Percentiles rank a stretch among this genome's conserved stretches.
These are phyloP conservation scores for Heliconius himera DNA, from an alignment of 1,140 invertebrate genomes.

Conservation along the genomic window DNA sequence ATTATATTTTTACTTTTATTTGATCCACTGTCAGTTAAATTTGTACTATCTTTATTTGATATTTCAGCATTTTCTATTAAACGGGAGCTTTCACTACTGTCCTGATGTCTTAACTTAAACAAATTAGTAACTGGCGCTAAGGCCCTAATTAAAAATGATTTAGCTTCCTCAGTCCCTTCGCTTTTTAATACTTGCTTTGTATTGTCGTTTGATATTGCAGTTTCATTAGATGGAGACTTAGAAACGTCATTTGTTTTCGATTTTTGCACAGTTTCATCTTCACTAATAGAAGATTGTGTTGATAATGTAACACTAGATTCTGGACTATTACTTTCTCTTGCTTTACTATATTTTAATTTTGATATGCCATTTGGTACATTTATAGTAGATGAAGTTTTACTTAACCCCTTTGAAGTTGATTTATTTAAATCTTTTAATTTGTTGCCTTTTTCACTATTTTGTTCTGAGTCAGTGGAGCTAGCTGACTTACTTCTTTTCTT, in stretches of 20 bases:
- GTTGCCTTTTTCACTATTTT: conserved; percentile 55
- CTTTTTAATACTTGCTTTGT: conserved; percentile 78
- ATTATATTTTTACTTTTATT: conserved; percentile 67
- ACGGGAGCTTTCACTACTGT: conserved; percentile 72
- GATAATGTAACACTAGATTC: conserved; percentile 76
- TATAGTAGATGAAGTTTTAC: conserved; percentile 53
- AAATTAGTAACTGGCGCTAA: conserved; percentile 86
- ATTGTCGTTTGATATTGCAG: conserved; percentile 81
- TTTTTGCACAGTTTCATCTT: conserved; percentile 72
- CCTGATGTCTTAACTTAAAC: conserved; percentile 83
- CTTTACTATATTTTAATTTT: conserved; percentile 72
- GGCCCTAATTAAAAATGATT: conserved; percentile 87
- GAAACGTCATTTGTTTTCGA: conserved; percentile 69
- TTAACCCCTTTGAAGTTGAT: conserved; percentile 52
- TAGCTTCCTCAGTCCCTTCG: conserved; percentile 85
- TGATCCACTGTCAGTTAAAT: conserved; percentile 66
- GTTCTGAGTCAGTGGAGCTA: conserved; percentile 82
- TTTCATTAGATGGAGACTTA: conserved; percentile 82
- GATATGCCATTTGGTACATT: conserved; percentile 54
- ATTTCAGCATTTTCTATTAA: conserved; percentile 65
- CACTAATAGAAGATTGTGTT: conserved; percentile 74
- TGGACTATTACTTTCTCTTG: conserved; percentile 78
- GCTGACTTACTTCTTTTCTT: conserved; percentile 80
- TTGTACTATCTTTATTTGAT: conserved; percentile 63
- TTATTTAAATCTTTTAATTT: conserved; percentile 53